A percentile compares a stretch with the other conserved stretches of the same genome.
Evolutionary conservation across 2,888 invertebrate genomes (phyloP).

Genomic region (Stenoptilia bipunctidactyla): DNA sequence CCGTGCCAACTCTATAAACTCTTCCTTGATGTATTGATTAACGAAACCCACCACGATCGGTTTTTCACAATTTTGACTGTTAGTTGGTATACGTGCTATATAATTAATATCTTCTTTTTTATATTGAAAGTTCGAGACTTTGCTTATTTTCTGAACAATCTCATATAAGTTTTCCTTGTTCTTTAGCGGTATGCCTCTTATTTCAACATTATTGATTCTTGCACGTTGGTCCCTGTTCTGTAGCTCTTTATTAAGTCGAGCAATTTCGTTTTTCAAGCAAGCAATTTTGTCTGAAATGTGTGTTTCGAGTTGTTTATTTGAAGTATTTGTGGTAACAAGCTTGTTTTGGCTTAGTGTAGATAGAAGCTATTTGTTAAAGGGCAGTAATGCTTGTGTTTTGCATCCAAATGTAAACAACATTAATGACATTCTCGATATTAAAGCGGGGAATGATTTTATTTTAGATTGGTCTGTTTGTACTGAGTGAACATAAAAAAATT

Average conservation of each 20-base stretch:
- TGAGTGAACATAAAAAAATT: no score
- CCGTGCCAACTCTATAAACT: constrained; percentile 8
- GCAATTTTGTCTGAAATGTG: constrained; percentile 10
- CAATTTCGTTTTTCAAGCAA: constrained; percentile 6
- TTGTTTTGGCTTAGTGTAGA: no score
- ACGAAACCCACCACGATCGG: constrained; percentile 10
- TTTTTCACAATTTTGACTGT: constrained; percentile 10
- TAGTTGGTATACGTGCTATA: constrained; percentile 13
- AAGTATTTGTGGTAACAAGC: no score
- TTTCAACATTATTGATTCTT: constrained; percentile 10
- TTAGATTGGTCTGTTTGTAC: no score
- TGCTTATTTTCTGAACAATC: constrained; percentile 6
- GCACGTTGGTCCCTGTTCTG: constrained; percentile 14
- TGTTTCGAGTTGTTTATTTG: no score
- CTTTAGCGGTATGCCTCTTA: constrained; percentile 4
- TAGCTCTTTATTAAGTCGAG: constrained; percentile 5
- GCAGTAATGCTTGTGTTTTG: no score
- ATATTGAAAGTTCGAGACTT: neutral
- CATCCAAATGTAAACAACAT: no score
- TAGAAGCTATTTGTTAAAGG: no score
- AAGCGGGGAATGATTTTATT: no score
- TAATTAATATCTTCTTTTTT: constrained; percentile 13
- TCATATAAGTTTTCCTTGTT: constrained; percentile 12
- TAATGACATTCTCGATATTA: no score
- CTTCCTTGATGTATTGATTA: constrained; percentile 11